phyloP scores from a whole-genome alignment of 2,113 vertebrate species.

The Phylloscopus trochilus region DNA sequence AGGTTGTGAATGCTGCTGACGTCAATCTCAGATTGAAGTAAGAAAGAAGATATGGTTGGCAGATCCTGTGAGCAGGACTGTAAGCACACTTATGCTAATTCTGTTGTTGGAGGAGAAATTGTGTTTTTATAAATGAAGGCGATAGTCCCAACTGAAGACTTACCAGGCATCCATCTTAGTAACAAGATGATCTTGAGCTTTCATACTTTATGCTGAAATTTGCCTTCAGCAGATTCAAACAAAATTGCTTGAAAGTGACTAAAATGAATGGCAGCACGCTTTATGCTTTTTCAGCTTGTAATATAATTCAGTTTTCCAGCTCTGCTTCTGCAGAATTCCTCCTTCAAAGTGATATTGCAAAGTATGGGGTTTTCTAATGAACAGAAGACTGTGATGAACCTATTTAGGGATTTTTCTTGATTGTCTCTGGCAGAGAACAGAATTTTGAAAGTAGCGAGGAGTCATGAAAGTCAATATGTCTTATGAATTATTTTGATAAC shows the following conservation, averaged over 20 bases:
- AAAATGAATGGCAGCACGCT: conserved; percentile 31
- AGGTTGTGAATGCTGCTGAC: conserved; percentile 67
- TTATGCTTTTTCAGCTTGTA: conserved; percentile 3
- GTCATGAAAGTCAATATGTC: not conserved
- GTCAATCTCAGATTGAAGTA: conserved; percentile 62
- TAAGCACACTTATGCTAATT: conserved; percentile 57
- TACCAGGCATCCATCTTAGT: conserved; percentile 47
- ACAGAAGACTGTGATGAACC: not conserved
- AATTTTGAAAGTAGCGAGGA: not conserved
- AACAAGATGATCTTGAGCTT: conserved; percentile 44
- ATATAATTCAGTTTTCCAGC: not conserved
- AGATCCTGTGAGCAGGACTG: conserved; percentile 21
- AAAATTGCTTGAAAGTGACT: conserved; percentile 7
- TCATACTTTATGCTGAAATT: conserved; percentile 8
- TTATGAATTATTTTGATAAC: not conserved
- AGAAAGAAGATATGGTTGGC: conserved; percentile 51
- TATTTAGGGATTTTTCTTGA: not conserved
- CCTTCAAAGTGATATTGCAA: not conserved
- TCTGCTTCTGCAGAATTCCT: not conserved
- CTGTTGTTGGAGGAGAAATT: conserved; percentile 45
- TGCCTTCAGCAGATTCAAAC: conserved; percentile 24
- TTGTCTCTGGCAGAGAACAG: not conserved
- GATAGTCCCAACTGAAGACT: conserved; percentile 32
- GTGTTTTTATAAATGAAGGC: conserved; percentile 62
- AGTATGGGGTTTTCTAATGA: not conserved